These are phyloP conservation scores for Pelodytes ibericus DNA, from an alignment of 2,797 vertebrate species.

Conservation along the genomic window DNA sequence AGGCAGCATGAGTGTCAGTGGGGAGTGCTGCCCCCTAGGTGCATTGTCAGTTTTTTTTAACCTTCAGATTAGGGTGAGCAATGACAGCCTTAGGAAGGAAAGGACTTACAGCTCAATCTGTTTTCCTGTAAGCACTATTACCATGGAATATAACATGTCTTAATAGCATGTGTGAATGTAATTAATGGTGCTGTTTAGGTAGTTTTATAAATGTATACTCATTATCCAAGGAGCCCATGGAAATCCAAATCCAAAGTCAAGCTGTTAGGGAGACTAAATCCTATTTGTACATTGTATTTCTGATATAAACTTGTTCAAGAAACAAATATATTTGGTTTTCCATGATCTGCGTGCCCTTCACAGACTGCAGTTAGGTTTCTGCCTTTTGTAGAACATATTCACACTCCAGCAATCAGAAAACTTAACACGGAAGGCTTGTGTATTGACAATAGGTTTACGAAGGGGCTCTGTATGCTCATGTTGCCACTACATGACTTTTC, in stretches of 20 bases:
- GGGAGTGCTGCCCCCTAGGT: no score
- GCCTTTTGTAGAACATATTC: constrained; percentile 54
- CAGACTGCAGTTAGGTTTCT: constrained; percentile 52
- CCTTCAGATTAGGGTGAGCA: no score
- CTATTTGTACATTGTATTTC: background rate
- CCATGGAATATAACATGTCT: no score
- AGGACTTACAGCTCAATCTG: no score
- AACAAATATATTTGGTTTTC: constrained; percentile 51
- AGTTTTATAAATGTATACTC: no score
- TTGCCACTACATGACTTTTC: constrained; percentile 27
- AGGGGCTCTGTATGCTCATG: constrained; percentile 25
- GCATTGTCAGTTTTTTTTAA: no score
- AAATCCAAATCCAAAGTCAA: background rate
- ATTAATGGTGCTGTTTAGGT: no score
- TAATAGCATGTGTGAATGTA: no score
- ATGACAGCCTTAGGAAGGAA: no score
- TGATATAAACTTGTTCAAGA: constrained; percentile 31
- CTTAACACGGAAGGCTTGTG: constrained; percentile 32
- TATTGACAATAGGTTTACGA: constrained; percentile 35
- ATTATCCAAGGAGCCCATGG: no score
- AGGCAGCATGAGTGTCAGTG: no score
- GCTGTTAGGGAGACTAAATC: constrained; percentile 4
- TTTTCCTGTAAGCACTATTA: no score
- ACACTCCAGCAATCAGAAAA: constrained; percentile 50
- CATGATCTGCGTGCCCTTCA: constrained; percentile 55